Base-by-base conservation (phyloP, 35 echinoderm and acorn worm genomes). In the Hemicentrotus pulcherrimus region DNA sequence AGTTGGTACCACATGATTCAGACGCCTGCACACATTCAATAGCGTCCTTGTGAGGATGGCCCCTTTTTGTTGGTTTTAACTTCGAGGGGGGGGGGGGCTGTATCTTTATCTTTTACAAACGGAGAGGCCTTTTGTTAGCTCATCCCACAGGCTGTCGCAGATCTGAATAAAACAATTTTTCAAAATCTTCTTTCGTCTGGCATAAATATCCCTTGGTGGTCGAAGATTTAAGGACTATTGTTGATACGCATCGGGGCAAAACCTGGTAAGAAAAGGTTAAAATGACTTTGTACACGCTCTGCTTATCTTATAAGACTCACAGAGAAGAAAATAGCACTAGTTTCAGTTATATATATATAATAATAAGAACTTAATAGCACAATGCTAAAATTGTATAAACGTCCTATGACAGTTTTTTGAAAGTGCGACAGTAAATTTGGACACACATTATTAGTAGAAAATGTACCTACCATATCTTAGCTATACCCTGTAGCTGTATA, bases 241-340 rank as follows among this genome's bases (percentile, higher is more conserved):
- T 78, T 7, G 65, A 78, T 22, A 28, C 19, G 19, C 65, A 78
- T 78, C 65, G 65, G 65, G 19, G 65, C 65, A 78, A 78, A n/a
- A 78, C 65, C 65, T 78, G 65, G 28, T n/a, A 78, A n/a, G 65
- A 28, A 78, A 22, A 22, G 65, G 65, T 78, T 78, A 78, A 22
- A 78, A 78, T 78, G 65, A 78, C 65, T 78, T n/a, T 78, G 65
- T 78, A n/a, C 65, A 78, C 65, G 65, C 24, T 78, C 65, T 78
- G n/a, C 5, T 1, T 78, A 18, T 78, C 5, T 28, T 78, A 78
- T 78, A 4, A 78, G 5, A 78, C 65, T 6, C 19, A 78, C 65
- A n/a, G 22, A n/a, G 28, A 78, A 14, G n/a, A 28, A 78, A 59
- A 16, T 16, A 59, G 11, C n/a, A 59, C 52, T 16, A 59, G 52